phyloP scores from a whole-genome alignment of 2,797 vertebrate species.

The Austrolebias charrua region DNA sequence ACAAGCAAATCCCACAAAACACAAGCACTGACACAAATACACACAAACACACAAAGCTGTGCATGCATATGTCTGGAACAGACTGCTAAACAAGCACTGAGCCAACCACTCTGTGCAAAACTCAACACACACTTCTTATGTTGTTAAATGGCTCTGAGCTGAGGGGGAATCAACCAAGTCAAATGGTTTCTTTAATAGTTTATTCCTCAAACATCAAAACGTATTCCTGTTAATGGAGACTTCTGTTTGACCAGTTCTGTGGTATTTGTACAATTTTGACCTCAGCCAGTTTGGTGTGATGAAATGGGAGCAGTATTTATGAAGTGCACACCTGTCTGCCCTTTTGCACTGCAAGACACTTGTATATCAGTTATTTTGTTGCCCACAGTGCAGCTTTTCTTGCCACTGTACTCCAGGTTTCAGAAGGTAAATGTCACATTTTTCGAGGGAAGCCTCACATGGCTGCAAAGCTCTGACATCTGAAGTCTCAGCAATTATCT shows the following conservation, averaged over 20 bases:
- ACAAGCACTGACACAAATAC: slow-evolving; percentile 36
- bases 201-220: slow-evolving; percentile 34
- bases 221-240: slow-evolving; percentile 25
- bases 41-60: slow-evolving; percentile 33
- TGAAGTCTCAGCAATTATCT: slow-evolving; percentile 2
- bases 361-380: slow-evolving; percentile 9
- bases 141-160: slow-evolving; percentile 25
- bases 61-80: slow-evolving; percentile 44
- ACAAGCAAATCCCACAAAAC: slow-evolving; percentile 27
- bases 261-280: slow-evolving; percentile 29
- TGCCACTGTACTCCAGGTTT: background rate
- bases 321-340: slow-evolving; percentile 29
- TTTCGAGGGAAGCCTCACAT: background rate
- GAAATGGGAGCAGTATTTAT: slow-evolving; percentile 20
- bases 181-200: slow-evolving; percentile 48
- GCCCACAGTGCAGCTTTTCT: slow-evolving; percentile 8
- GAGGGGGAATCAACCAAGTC: slow-evolving; percentile 40
- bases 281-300: slow-evolving; percentile 32
- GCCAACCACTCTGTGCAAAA: slow-evolving; percentile 47
- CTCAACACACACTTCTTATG: slow-evolving; percentile 50
- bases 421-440: slow-evolving; percentile 1
- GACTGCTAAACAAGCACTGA: slow-evolving; percentile 48
- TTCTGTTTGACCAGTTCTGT: slow-evolving; percentile 37
- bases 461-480: background rate
- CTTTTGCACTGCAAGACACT: background rate